phyloP scores from a whole-genome alignment of 2,888 invertebrate genomes.

The Rhingia campestris region DNA sequence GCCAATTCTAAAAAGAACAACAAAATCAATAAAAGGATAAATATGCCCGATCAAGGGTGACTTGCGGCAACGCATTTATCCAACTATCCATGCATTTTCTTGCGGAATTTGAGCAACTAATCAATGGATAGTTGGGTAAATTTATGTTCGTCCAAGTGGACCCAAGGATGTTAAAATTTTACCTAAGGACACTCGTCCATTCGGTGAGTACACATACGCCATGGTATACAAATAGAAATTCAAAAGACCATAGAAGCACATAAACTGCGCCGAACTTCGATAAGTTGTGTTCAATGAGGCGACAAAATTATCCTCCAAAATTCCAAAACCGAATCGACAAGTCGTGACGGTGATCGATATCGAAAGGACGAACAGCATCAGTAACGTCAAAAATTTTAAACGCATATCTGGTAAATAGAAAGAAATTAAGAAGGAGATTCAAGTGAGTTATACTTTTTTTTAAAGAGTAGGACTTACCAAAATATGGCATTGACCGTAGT shows the following conservation, averaged over 20 bases:
- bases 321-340: slow-evolving; percentile 93
- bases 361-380: slow-evolving; percentile 91
- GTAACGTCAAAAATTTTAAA: slow-evolving; percentile 93
- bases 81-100: background rate
- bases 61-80: too few relatives aligned
- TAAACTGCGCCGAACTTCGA: slow-evolving; percentile 96
- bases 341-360: slow-evolving; percentile 90
- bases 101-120: background rate
- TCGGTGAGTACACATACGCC: slow-evolving; percentile 97
- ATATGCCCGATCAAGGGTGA: too few relatives aligned
- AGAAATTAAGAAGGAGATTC: background rate
- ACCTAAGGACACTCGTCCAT: slow-evolving; percentile 92
- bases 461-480: slow-evolving; percentile 87
- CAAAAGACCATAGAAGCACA: slow-evolving; percentile 95
- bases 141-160: background rate
- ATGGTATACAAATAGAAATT: slow-evolving; percentile 97
- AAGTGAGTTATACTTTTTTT: background rate
- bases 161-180: slow-evolving; percentile 80
- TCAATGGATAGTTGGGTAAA: background rate
- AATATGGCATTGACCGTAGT: slow-evolving; percentile 97
- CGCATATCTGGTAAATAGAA: slow-evolving; percentile 88
- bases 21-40: background rate
- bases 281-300: slow-evolving; percentile 93
- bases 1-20: slow-evolving; percentile 88
- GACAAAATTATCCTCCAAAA: slow-evolving; percentile 96